Evolutionary conservation across 2,113 vertebrate species (phyloP).

Genomic region (Perca fluviatilis): DNA sequence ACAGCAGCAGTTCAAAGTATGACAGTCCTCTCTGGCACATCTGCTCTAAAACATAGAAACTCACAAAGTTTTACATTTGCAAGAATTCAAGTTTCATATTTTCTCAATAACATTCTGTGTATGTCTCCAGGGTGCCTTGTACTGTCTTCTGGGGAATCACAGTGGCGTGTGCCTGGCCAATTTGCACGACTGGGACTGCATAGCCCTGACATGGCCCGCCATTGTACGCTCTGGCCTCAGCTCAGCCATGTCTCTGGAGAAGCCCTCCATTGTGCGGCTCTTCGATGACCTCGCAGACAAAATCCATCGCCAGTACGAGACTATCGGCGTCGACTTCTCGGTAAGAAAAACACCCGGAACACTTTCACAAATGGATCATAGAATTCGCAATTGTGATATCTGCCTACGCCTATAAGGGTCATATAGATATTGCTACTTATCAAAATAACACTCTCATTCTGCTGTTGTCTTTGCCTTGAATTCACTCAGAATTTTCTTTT

Average conservation of each 20-base stretch:
- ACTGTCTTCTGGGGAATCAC: constrained; percentile 96
- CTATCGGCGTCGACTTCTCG: constrained; percentile 92
- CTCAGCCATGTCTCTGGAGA: constrained; percentile 96
- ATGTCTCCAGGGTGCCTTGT: constrained; percentile 92
- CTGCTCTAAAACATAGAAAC: background rate
- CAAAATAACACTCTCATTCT: background rate
- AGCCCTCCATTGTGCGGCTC: constrained; percentile 95
- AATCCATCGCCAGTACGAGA: constrained; percentile 97
- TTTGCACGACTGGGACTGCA: constrained; percentile 97
- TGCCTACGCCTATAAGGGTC: background rate
- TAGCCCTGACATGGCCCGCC: constrained; percentile 94
- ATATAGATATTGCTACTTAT: background rate
- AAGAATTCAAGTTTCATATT: background rate
- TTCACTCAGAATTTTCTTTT: background rate
- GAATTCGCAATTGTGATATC: background rate
- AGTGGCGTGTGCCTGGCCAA: constrained; percentile 94
- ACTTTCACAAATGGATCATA: background rate
- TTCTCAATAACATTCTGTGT: constrained; percentile 2
- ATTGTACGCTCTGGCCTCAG: constrained; percentile 95
- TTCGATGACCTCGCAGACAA: constrained; percentile 98
- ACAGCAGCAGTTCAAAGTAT: constrained; percentile 98
- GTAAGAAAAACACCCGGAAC: constrained; percentile 82
- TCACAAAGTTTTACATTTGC: background rate
- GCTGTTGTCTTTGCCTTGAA: background rate
- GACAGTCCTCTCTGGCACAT: background rate